phyloP scores from a whole-genome alignment of 1,140 invertebrate genomes.

The Argopecten irradians region DNA sequence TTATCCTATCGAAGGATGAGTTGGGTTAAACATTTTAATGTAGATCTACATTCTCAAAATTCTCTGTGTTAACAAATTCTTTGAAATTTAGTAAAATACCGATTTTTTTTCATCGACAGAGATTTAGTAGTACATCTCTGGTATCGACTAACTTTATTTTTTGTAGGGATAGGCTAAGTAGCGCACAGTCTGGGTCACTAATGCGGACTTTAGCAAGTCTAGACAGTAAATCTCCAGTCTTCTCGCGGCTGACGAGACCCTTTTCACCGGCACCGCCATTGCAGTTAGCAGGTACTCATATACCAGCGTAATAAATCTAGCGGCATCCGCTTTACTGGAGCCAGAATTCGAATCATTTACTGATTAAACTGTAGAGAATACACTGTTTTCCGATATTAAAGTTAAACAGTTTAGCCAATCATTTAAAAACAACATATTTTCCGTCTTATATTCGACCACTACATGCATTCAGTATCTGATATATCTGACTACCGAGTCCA shows the following conservation, averaged over 20 bases:
- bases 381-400: background rate
- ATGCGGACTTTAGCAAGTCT: background rate
- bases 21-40: no score
- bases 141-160: no score
- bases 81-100: no score
- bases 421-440: background rate
- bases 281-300: background rate
- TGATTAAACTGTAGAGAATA: background rate
- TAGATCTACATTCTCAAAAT: no score
- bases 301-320: background rate
- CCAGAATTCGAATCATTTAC: background rate
- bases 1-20: no score
- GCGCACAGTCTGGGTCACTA: no score
- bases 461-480: no score
- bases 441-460: background rate
- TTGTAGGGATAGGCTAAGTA: no score
- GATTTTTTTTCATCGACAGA: no score
- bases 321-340: background rate
- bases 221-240: background rate
- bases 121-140: no score
- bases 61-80: no score
- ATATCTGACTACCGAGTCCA: no score
- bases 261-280: slow-evolving; percentile 13
- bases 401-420: background rate
- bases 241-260: background rate